These are phyloP conservation scores for Manis pentadactyla DNA, from an alignment of 2,797 vertebrate genomes.

Conservation along the genomic window DNA sequence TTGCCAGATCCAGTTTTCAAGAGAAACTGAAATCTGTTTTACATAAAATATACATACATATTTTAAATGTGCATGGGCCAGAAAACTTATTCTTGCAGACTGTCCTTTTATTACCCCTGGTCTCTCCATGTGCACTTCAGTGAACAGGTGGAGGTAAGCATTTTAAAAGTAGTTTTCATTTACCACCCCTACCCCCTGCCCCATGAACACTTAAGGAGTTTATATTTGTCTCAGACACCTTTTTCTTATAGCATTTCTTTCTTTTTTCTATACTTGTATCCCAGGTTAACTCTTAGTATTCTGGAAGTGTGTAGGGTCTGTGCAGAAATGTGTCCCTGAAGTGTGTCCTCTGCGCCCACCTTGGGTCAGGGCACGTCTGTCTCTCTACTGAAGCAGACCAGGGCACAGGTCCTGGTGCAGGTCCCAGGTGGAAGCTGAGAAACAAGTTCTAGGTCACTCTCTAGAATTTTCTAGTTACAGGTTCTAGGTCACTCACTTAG, in stretches of 20 bases:
- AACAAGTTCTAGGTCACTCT: neutral
- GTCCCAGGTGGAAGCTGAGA: neutral
- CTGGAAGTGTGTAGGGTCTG: neutral
- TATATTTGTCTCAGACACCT: neutral
- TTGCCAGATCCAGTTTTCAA: neutral
- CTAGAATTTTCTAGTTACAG: too few species aligned
- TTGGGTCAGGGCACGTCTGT: neutral
- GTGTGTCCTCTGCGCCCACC: neutral
- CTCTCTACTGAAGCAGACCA: neutral
- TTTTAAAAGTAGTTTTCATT: neutral
- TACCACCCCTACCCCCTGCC: neutral
- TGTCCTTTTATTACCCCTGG: neutral
- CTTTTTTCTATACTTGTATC: neutral
- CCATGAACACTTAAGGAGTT: neutral
- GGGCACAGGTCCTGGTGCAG: neutral
- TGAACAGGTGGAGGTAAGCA: neutral
- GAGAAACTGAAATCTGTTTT: neutral
- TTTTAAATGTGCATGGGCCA: neutral
- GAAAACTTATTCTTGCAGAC: conserved; percentile 27
- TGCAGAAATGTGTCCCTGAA: neutral
- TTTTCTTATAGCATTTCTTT: neutral
- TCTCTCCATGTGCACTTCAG: neutral
- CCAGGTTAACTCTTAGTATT: neutral
- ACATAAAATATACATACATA: neutral
- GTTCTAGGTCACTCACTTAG: neutral